Evolutionary conservation across 2,113 vertebrate species (phyloP), one percentile per base, ranked within the genome.

Genomic region (Odocoileus virginianus): DNA sequence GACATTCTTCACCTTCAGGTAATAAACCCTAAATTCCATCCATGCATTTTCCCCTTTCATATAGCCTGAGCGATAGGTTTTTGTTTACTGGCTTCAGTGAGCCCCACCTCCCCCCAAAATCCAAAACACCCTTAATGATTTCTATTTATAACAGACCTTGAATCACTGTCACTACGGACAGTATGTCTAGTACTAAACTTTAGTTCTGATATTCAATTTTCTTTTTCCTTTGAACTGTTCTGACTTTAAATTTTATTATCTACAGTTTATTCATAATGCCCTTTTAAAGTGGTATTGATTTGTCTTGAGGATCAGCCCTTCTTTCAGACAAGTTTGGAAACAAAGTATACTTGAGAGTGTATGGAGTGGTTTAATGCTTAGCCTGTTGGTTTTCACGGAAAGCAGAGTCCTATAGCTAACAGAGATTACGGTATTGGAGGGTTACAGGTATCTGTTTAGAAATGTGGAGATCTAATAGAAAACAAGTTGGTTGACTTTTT

Each of bases 1-100:
- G 99, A 99, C 99, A 99, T 99, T 99, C 99, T 99, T 99, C 99
- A 99, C 99, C 98, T 99, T 98, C 99, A 99, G 99, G 99, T 99
- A 99, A 99, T 99, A 99, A 99, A 98, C 98, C 99, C 98, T 99
- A 98, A 98, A 99, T 99, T 99, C 98, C 98, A 98, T 99, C 98
- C 97, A 94, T 99, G 98, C 96, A 86, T 99, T 99, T 99, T 99
- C 98, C 97, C 98, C 98, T 98, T 97, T 98, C 96, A 74, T 89
- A 30, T 97, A 98, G 97, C 97, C 76, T 96, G 86, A 98, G 97
- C 99, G 98, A 98, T 98, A 98, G 97, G 85, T 98, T 98, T 97
- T 98, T 99, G 98, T 98, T 98, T 98, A 98, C 93, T 98, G 97
- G 96, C 98, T 95, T 96, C 96, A 97, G 97, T 91, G 96, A 98